Conservation (phyloP, 1,140 invertebrate genomes). For the Lasaia peninsularis region DNA sequence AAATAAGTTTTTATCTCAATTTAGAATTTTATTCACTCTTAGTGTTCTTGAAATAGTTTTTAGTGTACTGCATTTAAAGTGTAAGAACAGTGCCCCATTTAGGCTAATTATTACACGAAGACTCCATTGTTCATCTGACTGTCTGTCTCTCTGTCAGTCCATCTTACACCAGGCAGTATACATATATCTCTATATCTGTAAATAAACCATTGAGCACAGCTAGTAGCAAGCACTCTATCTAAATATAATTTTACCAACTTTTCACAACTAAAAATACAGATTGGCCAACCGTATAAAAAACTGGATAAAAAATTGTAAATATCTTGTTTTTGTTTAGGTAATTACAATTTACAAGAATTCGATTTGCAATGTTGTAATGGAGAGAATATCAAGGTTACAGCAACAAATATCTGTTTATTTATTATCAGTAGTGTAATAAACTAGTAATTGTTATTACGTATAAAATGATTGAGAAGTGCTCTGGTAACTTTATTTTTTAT, state of each 20-base stretch:
- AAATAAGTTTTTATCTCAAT: too few species aligned
- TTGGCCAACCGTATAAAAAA: not conserved
- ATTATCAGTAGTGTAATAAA: constrained; percentile 28
- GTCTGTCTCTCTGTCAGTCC: too few species aligned
- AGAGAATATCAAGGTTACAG: constrained; percentile 24
- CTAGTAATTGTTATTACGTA: constrained; percentile 17
- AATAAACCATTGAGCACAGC: too few species aligned
- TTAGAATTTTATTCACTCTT: too few species aligned
- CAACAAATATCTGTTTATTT: constrained; percentile 15
- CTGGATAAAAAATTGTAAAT: not conserved
- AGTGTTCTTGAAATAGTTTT: too few species aligned
- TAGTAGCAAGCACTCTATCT: too few species aligned
- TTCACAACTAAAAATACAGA: not conserved
- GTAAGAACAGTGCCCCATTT: too few species aligned
- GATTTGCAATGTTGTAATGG: constrained; percentile 15
- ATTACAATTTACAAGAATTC: not conserved
- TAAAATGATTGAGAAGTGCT: constrained; percentile 28
- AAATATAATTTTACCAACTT: not conserved
- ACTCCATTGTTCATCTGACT: too few species aligned
- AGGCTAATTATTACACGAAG: too few species aligned
- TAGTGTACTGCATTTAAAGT: too few species aligned
- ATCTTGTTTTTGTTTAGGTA: not conserved
- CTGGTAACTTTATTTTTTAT: constrained; percentile 5
- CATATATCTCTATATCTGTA: too few species aligned
- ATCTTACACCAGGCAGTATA: too few species aligned